Percentiles rank a stretch among this genome's conserved stretches.
Conservation (phyloP, 2,888 invertebrate species). For the Philhelius pedissequus region DNA sequence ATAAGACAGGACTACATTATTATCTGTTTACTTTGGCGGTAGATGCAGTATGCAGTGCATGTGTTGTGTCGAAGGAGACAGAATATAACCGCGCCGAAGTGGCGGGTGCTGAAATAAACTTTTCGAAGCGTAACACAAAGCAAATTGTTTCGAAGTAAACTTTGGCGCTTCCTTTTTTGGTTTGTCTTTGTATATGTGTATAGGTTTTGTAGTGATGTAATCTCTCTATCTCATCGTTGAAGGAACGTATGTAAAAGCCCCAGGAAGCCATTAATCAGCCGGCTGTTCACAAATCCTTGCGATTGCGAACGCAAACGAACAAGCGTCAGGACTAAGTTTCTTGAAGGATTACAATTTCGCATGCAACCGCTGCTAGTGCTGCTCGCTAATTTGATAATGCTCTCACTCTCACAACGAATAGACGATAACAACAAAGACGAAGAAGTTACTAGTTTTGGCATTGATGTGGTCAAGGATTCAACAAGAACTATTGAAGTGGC, state of each 20-base stretch:
- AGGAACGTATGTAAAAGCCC: conserved; percentile 34
- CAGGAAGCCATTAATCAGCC: conserved; percentile 68
- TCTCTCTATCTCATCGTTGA: conserved; percentile 28
- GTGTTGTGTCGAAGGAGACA: too few relatives aligned
- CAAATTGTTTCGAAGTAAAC: conserved; percentile 68
- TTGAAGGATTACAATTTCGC: conserved; percentile 64
- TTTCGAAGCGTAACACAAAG: conserved; percentile 51
- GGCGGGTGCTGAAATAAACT: conserved; percentile 29
- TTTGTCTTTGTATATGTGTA: neutral
- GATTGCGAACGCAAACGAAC: too few relatives aligned
- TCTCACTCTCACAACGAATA: neutral
- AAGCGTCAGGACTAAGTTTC: conserved; percentile 60
- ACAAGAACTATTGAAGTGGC: conserved; percentile 40
- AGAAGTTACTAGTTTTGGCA: conserved; percentile 34
- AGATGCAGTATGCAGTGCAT: neutral
- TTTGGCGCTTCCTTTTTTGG: conserved; percentile 48
- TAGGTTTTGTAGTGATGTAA: neutral
- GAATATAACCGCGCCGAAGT: too few relatives aligned
- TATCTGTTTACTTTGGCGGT: conserved; percentile 48
- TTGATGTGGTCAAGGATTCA: conserved; percentile 63
- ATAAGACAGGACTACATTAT: conserved; percentile 53
- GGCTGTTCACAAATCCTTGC: conserved; percentile 66
- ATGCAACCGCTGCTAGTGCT: conserved; percentile 52
- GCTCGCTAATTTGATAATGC: conserved; percentile 62
- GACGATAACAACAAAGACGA: conserved; percentile 8